Evolutionary conservation across 2,797 vertebrate species (phyloP).

Genomic region (Columba guinea): DNA sequence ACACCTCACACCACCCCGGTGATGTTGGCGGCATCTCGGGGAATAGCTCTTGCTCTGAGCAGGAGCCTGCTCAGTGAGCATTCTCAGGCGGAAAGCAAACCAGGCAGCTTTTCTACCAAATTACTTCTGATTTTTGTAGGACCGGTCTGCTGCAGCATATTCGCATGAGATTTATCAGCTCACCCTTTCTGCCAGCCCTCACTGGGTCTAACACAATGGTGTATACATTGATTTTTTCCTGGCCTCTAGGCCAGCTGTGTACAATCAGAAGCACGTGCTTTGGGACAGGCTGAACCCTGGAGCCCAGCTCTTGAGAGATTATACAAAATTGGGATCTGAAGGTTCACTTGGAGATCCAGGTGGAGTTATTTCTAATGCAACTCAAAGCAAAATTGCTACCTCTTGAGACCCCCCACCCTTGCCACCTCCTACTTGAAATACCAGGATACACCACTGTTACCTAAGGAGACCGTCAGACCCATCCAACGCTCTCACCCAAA

Average conservation of each 20-base stretch:
- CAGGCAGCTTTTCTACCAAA: not conserved
- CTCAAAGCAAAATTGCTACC: not conserved
- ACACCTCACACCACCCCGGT: not conserved
- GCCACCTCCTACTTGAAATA: not conserved
- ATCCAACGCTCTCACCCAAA: not conserved
- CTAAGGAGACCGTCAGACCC: not conserved
- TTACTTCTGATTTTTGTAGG: not conserved
- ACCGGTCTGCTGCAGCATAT: not conserved
- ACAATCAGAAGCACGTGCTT: not conserved
- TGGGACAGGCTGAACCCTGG: not conserved
- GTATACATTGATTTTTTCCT: conserved; percentile 23
- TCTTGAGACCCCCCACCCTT: not conserved
- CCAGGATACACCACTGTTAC: not conserved
- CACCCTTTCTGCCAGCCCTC: conserved; percentile 1
- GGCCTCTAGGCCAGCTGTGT: not conserved
- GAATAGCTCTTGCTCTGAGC: not conserved
- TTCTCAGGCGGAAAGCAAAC: not conserved
- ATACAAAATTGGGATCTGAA: not conserved
- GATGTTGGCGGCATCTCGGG: not conserved
- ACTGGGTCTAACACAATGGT: not conserved
- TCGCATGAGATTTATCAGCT: conserved; percentile 14
- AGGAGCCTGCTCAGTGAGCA: not conserved
- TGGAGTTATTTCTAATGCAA: not conserved
- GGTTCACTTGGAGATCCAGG: not conserved
- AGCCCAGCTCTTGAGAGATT: not conserved